Base-by-base conservation (phyloP, 1,140 invertebrate species). In the Trachelipus rathkii region DNA sequence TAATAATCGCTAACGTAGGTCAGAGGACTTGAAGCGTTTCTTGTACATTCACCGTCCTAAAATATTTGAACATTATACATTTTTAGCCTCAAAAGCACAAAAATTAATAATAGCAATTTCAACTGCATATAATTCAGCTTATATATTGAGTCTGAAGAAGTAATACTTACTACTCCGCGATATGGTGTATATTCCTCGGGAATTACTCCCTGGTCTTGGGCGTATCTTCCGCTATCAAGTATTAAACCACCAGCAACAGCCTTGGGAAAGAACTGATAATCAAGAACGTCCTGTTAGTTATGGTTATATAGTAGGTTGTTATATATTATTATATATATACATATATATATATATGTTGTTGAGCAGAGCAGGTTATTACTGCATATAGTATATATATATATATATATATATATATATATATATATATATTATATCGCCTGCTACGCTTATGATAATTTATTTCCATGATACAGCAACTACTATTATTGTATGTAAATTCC, bases 201-300 rank as follows among this genome's bases (percentile, higher is more conserved):
- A 74, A 80, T 15, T 73, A 71, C 69, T 11, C 69, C 23, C 9
- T 71, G 23, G 6, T 71, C 23, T 15, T 71, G 69, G 1, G 23
- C 83, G 76, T 85, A 85, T 72, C 84, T 84, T 10, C 88, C 72
- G 83, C 86, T 81, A 89, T 85, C 46, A 89, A 83, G 77, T 88
- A 0, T 87, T 85, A 78, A 88, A 88, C 88, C 88, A 24, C 88
- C 88, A 5, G 83, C 83, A n/a, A 83, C 88, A 89, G 10, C 87
- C 83, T 76, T 88, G 87, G 43, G 86, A 84, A 75, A 87, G 87
- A 80, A 83, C 78, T 67, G 85, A 85, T 88, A 89, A 72, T 87
- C 86, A 44, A 89, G 85, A 67, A 88, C 82, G 78, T n/a, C n/a
- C n/a, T 33, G 6, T 33, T 3, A n/a, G n/a, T n/a, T n/a, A n/a